A percentile compares a stretch with the other conserved stretches of the same genome.
phyloP scores from a whole-genome alignment of 1,140 invertebrate genomes.

The Drosophila virilis region DNA sequence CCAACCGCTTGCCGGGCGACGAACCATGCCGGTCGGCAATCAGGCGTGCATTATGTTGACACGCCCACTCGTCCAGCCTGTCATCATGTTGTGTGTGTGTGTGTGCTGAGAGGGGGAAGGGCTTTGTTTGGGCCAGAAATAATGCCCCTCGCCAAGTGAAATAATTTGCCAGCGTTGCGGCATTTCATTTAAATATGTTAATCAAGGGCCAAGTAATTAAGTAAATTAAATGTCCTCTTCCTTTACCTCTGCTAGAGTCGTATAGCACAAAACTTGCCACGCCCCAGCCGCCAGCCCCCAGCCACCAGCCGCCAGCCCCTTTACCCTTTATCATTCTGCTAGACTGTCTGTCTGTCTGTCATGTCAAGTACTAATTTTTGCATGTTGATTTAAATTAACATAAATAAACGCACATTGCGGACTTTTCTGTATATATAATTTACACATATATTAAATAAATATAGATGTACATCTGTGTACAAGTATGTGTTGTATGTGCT shows the following conservation, averaged over 20 bases:
- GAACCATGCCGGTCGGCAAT: conserved; percentile 25
- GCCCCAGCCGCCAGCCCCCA: neutral
- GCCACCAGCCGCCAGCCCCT: neutral
- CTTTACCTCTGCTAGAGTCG: neutral
- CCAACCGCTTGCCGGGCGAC: neutral
- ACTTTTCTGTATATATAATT: neutral
- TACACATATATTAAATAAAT: neutral
- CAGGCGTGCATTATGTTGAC: conserved; percentile 42
- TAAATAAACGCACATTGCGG: conserved; percentile 38
- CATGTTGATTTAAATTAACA: conserved; percentile 54
- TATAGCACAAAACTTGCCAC: neutral
- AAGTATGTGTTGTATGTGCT: neutral
- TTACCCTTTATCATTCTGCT: conserved; percentile 1
- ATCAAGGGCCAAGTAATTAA: conserved; percentile 57
- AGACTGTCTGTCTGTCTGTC: conserved; percentile 20
- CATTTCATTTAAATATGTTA: conserved; percentile 55
- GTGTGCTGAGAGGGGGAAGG: neutral
- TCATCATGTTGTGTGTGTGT: conserved; percentile 23
- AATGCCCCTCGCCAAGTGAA: conserved; percentile 10
- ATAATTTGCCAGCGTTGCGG: conserved; percentile 46
- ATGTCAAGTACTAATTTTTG: conserved; percentile 48
- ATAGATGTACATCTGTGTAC: neutral
- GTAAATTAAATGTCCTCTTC: conserved; percentile 39
- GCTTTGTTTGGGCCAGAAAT: neutral
- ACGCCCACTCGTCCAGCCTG: conserved; percentile 28